Percentiles rank a stretch among this genome's conserved stretches.
Conservation (phyloP, 2,113 vertebrate species). For the Myodes glareolus region DNA sequence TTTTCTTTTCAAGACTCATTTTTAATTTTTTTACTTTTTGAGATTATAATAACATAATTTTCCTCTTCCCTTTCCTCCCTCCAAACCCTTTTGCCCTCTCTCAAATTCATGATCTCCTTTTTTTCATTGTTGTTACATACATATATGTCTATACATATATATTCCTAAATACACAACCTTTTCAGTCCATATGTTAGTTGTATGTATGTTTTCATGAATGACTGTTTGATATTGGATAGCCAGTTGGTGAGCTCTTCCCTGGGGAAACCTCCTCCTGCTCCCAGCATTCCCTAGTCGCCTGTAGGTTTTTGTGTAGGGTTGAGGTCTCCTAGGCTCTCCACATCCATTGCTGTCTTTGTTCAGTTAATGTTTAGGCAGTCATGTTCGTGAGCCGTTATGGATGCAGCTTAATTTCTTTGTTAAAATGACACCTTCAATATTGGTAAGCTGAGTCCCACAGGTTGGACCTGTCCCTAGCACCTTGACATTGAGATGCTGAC, state of each 20-base stretch:
- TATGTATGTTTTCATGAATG: not conserved
- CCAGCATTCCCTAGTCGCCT: not conserved
- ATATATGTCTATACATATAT: too few relatives aligned
- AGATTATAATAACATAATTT: not conserved
- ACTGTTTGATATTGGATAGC: not conserved
- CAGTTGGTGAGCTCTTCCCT: not conserved
- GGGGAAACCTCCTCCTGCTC: not conserved
- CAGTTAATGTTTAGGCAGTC: not conserved
- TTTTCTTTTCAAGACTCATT: not conserved
- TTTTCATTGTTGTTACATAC: not conserved
- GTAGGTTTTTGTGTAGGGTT: not conserved
- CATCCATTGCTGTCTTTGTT: not conserved
- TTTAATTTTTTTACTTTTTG: not conserved
- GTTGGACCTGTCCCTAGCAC: not conserved
- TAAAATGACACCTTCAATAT: not conserved
- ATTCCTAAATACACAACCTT: not conserved
- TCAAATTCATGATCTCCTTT: not conserved
- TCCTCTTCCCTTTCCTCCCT: not conserved
- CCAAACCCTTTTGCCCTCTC: not conserved
- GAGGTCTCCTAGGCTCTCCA: not conserved
- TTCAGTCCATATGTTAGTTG: not conserved
- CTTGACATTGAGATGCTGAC: not conserved
- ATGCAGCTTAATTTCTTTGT: not conserved
- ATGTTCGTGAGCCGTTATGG: not conserved
- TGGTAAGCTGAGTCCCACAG: not conserved